Base-by-base conservation (phyloP, 1,140 invertebrate species). In the Telenomus remus region DNA sequence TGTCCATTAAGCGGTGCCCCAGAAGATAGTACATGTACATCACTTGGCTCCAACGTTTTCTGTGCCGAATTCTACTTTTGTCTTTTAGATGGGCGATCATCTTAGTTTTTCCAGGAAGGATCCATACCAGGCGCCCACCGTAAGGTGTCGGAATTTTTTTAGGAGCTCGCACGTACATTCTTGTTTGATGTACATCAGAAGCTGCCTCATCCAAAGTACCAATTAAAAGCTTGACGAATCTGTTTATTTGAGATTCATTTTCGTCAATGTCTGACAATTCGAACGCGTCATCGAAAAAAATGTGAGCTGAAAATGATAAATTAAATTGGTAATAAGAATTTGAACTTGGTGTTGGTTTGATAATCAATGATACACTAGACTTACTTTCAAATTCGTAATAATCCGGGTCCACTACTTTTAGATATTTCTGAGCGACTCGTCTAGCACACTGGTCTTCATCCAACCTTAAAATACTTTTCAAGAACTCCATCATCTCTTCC, bases 21-120 rank as follows among this genome's bases (percentile, higher is more conserved):
- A 99, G 90, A 15, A 99, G 89, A 82, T 99, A 99, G 91, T 99
- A 99, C 96, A 99, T 98, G 91, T 99, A 99, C 97, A 99, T 99
- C 3, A 98, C 96, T 92, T 96, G 95, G 43, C 95, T 96, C 95
- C 96, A 97, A 70, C 95, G 93, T 86, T 97, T 97, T 79, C 96
- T 94, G 89, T 99, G 97, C 83, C 98, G 91, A 83, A 99, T 99
- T 80, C 97, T 97, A 81, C 93, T 92, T 83, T 99, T 99, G 84
- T 99, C 97, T 87, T 99, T 99, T 59, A 99, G 88, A 87, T 99
- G 98, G 27, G 96, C 95, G 70, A 98, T 96, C 91, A 99, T 96
- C 86, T 98, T 97, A 1, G 98, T 99, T 86, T 98, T 98, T 43
- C 98, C 98, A 0, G 98, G 98, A 47, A 99, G 89, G 0, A 94